Evolutionary conservation across 2,888 invertebrate species (phyloP), one percentile per base, ranked within the genome.

Genomic region (Drosophila lutescens): DNA sequence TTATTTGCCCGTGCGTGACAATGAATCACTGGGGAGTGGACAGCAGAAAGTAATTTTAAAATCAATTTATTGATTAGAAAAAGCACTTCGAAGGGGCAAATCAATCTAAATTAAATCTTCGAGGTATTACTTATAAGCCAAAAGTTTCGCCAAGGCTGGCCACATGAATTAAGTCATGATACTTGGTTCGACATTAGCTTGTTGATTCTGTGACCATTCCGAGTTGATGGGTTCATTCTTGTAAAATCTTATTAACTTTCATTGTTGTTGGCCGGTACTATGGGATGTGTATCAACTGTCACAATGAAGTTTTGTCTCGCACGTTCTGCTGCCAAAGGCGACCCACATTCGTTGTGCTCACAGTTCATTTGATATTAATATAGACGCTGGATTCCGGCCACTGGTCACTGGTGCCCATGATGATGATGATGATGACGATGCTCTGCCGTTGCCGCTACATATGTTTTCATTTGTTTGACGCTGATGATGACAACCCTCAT

Each of bases 331-430:
- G 77, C 58, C 77, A 62, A 17, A 20, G 13, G 26, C 65, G 40
- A 69, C 70, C 57, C 70, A 67, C 41, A 67, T 57, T 51, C 44
- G 13, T 88, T 78, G 81, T 73, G 70, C 74, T 86, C 65, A 78
- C 87, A 84, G 84, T 79, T 88, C 84, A 88, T 85, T 85, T 85
- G 87, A 81, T 88, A 85, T 88, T 85, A 88, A 88, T 85, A 86
- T 78, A 76, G 76, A 62, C 58, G 30, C 68, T 36, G 34, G 38
- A 60, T 56, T 20, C 68, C 30, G 34, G 38, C 66, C 58, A 51
- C 68, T 55, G 30, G 20, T 53, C n/a, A 43, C 41, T 51, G 58
- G 3, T 46, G 26, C 12, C 43, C n/a, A n/a, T 61, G 55, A 32
- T 23, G 62, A 20, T 59, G 58, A 13, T 57, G 57, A 17, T 56